Evolutionary conservation across 2,113 vertebrate genomes (phyloP).

Genomic region (Tragelaphus imberbis): DNA sequence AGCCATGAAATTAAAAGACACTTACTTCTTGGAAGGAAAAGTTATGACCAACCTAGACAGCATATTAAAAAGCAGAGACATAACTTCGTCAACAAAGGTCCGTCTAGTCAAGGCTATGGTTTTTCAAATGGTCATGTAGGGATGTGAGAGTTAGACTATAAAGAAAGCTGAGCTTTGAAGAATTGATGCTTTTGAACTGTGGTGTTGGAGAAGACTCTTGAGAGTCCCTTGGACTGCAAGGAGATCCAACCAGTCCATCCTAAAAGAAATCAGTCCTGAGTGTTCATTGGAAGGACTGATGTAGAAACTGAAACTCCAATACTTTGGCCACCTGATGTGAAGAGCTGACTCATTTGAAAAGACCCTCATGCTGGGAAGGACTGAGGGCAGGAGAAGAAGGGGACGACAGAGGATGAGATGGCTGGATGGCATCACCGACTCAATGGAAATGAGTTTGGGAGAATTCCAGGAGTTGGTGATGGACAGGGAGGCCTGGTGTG

Average conservation of each 20-base stretch:
- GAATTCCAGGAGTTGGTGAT: accelerated
- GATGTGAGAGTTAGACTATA: background rate
- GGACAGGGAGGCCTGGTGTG: background rate
- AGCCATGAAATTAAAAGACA: background rate
- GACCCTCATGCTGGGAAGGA: background rate
- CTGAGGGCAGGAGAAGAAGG: background rate
- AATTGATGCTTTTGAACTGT: background rate
- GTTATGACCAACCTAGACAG: background rate
- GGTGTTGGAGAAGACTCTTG: background rate
- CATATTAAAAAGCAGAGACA: background rate
- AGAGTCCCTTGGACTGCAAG: background rate
- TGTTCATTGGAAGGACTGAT: background rate
- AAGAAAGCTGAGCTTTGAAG: accelerated
- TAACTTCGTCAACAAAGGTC: background rate
- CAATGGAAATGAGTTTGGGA: background rate
- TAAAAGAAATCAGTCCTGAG: background rate
- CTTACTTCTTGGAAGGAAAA: background rate
- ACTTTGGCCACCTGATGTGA: background rate
- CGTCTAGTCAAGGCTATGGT: background rate
- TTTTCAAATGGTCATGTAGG: background rate
- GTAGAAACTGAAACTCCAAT: background rate
- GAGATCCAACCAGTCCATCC: background rate
- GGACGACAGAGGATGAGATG: background rate
- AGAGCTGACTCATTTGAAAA: background rate
- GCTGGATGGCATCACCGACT: background rate